A percentile compares a stretch with the other conserved stretches of the same genome.
Evolutionary conservation across 2,888 invertebrate genomes (phyloP).

Genomic region (Tipula vernalis): DNA sequence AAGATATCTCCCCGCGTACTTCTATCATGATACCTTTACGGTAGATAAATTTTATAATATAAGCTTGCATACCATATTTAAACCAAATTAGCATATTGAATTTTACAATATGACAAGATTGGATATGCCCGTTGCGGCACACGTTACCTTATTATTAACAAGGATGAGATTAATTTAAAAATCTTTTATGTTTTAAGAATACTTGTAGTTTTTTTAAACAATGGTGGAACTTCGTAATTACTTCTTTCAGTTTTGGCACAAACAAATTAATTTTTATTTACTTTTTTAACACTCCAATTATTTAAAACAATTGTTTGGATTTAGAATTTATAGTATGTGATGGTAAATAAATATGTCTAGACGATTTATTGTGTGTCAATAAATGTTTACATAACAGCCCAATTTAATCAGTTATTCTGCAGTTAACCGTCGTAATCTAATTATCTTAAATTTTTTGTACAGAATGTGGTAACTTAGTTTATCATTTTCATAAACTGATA

Average conservation of each 20-base stretch:
- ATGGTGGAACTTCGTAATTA: background rate
- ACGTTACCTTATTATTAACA: background rate
- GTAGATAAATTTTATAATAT: background rate
- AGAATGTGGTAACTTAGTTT: no score
- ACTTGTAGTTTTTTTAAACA: background rate
- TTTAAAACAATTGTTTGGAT: background rate
- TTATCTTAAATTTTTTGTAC: no score
- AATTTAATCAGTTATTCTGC: no score
- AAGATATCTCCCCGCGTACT: background rate
- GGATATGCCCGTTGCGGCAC: background rate
- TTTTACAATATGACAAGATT: background rate
- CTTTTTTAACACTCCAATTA: background rate
- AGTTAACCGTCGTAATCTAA: no score
- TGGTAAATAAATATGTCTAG: background rate
- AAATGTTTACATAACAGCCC: background rate
- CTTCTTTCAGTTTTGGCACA: background rate
- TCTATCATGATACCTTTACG: background rate
- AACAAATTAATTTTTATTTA: background rate
- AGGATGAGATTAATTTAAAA: background rate
- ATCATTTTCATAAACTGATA: no score
- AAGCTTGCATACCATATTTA: background rate
- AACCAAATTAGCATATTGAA: background rate
- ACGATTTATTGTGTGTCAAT: background rate
- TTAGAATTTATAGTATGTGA: background rate
- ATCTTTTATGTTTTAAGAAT: background rate